These are phyloP conservation scores for Strigamia crassipes DNA, from an alignment of 2,888 invertebrate genomes.

Conservation along the genomic window DNA sequence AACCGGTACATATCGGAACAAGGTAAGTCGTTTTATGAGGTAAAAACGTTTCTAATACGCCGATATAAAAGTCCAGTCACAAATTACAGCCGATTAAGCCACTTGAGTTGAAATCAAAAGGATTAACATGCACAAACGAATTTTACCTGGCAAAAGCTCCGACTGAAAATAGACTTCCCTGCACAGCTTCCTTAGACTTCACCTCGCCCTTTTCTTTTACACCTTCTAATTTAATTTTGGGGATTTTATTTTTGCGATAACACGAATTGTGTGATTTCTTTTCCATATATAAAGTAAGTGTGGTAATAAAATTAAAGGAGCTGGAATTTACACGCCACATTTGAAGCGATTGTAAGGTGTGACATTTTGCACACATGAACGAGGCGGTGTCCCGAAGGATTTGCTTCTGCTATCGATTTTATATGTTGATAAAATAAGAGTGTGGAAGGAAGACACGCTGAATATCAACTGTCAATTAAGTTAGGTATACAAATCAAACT, in stretches of 20 bases:
- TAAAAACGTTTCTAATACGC: not conserved
- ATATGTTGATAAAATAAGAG: slow-evolving; percentile 40
- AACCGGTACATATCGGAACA: slow-evolving; percentile 13
- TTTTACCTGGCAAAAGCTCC: slow-evolving; percentile 36
- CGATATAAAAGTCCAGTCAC: not conserved
- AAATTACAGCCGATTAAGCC: not conserved
- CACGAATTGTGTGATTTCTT: not conserved
- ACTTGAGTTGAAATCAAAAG: not conserved
- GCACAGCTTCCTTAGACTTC: slow-evolving; percentile 4
- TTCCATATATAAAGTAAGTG: not conserved
- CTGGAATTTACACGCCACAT: slow-evolving; percentile 15
- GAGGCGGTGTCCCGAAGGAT: slow-evolving; percentile 42
- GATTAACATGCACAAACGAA: slow-evolving; percentile 2
- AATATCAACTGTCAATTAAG: slow-evolving; percentile 42
- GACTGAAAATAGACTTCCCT: slow-evolving; percentile 31
- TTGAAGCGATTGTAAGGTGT: slow-evolving; percentile 38
- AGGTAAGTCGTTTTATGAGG: slow-evolving; percentile 19
- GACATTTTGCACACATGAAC: slow-evolving; percentile 40
- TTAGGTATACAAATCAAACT: not conserved
- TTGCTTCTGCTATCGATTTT: slow-evolving; percentile 38
- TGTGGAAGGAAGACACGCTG: slow-evolving; percentile 1
- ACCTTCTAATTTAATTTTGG: slow-evolving; percentile 1
- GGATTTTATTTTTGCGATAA: slow-evolving; percentile 11
- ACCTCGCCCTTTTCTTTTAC: slow-evolving; percentile 17
- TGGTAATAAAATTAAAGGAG: slow-evolving; percentile 9